Evolutionary conservation across 2,797 vertebrate species (phyloP).

Genomic region (Aphelocoma californica): DNA sequence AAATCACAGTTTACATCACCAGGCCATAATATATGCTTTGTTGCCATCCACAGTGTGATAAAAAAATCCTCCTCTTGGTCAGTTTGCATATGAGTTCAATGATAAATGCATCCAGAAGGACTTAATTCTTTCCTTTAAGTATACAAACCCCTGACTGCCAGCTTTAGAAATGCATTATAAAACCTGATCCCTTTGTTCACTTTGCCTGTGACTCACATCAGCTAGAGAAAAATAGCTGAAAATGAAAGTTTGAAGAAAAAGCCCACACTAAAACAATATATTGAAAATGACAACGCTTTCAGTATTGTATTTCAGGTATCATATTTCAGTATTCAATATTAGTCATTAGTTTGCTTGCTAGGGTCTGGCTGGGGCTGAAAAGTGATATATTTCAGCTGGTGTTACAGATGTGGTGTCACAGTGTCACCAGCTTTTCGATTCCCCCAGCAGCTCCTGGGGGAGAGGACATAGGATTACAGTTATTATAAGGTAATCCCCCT

Average conservation of each 20-base stretch:
- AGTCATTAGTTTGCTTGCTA: neutral
- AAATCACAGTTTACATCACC: neutral
- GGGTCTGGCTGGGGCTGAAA: neutral
- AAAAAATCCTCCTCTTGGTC: neutral
- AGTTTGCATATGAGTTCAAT: neutral
- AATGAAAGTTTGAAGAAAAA: slow-evolving; percentile 21
- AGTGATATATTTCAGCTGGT: neutral
- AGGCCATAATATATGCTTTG: neutral
- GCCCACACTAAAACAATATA: neutral
- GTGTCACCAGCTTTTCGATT: neutral
- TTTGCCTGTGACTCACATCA: slow-evolving; percentile 9
- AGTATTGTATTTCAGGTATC: neutral
- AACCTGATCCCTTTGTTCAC: neutral
- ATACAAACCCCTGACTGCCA: neutral
- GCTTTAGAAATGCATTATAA: neutral
- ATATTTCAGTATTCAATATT: neutral
- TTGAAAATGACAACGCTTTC: neutral
- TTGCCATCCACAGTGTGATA: neutral
- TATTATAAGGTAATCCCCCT: neutral
- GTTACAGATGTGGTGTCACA: neutral
- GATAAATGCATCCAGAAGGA: neutral
- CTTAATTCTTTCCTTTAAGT: neutral
- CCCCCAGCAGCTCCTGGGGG: neutral
- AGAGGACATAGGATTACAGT: neutral
- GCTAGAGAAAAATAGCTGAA: neutral